Percentiles rank a stretch among this genome's conserved stretches.
Evolutionary conservation across 2,113 vertebrate genomes (phyloP).

Genomic region (Sphyrna mokarran): DNA sequence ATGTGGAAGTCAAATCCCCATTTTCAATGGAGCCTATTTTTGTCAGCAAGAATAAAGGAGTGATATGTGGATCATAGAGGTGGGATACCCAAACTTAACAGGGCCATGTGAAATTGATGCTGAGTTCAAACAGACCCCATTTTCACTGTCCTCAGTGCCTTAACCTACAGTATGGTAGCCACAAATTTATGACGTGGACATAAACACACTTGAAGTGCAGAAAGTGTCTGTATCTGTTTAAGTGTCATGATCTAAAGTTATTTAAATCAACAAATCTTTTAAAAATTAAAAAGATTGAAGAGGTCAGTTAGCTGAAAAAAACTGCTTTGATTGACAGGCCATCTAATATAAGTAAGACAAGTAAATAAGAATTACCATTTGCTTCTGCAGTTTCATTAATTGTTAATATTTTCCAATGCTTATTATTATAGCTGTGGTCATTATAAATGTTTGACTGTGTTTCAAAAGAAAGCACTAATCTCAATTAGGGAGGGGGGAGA

Average conservation of each 20-base stretch:
- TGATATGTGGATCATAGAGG: background rate
- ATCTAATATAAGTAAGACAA: background rate
- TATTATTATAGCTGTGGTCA: background rate
- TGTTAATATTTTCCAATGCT: background rate
- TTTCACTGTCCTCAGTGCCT: background rate
- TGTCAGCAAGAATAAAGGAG: background rate
- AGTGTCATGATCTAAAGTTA: background rate
- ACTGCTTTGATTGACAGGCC: background rate
- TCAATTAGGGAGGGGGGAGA: background rate
- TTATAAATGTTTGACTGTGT: background rate
- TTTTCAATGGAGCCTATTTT: background rate
- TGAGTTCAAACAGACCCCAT: background rate
- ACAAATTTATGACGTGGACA: background rate
- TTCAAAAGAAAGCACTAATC: too few species aligned
- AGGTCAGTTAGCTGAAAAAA: background rate
- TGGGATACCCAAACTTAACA: background rate
- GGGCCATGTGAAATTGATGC: background rate
- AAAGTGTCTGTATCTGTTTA: background rate
- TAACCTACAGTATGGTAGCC: background rate
- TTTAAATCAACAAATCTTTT: background rate
- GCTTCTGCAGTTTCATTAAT: background rate
- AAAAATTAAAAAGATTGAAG: background rate
- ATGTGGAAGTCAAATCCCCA: background rate
- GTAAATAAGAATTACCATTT: background rate
- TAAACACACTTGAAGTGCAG: background rate